Percentiles rank a stretch among this genome's conserved stretches.
These are phyloP conservation scores for Takifugu rubripes DNA, from an alignment of 2,797 vertebrate genomes.

Conservation along the genomic window DNA sequence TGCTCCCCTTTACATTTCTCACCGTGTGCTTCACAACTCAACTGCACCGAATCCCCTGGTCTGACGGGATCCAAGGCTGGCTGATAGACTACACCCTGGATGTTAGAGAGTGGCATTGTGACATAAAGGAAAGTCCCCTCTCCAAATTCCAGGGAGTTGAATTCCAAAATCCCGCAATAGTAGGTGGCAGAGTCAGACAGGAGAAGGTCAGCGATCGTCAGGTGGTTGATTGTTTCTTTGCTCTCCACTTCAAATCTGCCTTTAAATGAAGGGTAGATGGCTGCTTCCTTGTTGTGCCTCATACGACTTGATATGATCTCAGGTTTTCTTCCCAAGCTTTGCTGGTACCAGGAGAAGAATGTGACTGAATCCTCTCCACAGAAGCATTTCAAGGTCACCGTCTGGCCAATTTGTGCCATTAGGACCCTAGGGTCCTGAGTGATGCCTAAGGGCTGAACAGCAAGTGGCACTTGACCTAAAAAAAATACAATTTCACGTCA, in stretches of 20 bases:
- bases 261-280: constrained; percentile 13
- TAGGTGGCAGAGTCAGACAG: constrained; percentile 54
- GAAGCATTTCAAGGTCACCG: constrained; percentile 41
- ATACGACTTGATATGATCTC: constrained; percentile 34
- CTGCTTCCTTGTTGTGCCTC: constrained; percentile 21
- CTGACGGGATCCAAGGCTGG: not conserved
- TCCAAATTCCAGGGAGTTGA: constrained; percentile 47
- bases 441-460: not conserved
- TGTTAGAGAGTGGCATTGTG: constrained; percentile 12
- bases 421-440: constrained; percentile 25
- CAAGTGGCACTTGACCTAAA: constrained; percentile 15
- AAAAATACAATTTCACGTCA: not conserved
- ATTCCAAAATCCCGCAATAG: constrained; percentile 54
- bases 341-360: constrained; percentile 63
- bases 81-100: constrained; percentile 2
- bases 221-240: constrained; percentile 5
- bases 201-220: constrained; percentile 42
- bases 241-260: constrained; percentile 16
- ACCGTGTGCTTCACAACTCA: constrained; percentile 41
- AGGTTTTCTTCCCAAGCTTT: constrained; percentile 53
- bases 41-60: constrained; percentile 17
- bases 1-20: constrained; percentile 26
- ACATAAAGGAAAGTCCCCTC: constrained; percentile 56
- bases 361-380: constrained; percentile 24
- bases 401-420: constrained; percentile 33